phyloP scores from a whole-genome alignment of 2,888 invertebrate species.

The Drosophila histrio region DNA sequence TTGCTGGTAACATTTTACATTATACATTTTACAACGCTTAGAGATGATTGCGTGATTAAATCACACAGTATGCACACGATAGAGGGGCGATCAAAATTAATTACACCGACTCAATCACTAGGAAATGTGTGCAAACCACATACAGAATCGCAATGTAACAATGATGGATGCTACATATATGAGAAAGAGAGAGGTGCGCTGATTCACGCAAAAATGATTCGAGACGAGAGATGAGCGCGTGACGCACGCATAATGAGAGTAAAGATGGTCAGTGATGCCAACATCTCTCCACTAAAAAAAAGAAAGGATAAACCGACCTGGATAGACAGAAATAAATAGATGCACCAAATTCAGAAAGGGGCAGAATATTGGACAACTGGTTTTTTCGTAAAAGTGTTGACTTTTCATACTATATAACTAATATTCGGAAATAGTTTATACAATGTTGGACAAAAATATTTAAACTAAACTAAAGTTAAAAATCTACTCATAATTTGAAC shows the following conservation, averaged over 20 bases:
- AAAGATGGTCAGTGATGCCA: no score
- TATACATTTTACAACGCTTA: neutral
- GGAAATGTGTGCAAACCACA: neutral
- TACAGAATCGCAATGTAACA: neutral
- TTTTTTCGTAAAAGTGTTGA: no score
- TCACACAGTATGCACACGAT: neutral
- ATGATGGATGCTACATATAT: conserved; percentile 2
- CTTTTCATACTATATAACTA: no score
- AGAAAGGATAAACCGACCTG: no score
- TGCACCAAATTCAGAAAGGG: no score
- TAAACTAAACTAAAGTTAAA: no score
- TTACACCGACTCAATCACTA: neutral
- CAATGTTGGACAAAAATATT: no score
- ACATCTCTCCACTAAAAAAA: no score
- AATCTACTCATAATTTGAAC: no score
- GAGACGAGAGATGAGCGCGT: conserved; percentile 1
- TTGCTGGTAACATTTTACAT: neutral
- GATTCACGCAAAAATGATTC: conserved; percentile 12
- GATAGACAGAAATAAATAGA: no score
- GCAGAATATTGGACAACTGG: no score
- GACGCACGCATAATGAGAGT: neutral
- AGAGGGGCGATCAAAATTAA: neutral
- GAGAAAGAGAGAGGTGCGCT: conserved; percentile 19
- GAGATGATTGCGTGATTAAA: conserved; percentile 35
- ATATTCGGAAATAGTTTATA: no score